Evolutionary conservation across 2,888 invertebrate genomes (phyloP).

Genomic region (Petrolisthes cinctipes): DNA sequence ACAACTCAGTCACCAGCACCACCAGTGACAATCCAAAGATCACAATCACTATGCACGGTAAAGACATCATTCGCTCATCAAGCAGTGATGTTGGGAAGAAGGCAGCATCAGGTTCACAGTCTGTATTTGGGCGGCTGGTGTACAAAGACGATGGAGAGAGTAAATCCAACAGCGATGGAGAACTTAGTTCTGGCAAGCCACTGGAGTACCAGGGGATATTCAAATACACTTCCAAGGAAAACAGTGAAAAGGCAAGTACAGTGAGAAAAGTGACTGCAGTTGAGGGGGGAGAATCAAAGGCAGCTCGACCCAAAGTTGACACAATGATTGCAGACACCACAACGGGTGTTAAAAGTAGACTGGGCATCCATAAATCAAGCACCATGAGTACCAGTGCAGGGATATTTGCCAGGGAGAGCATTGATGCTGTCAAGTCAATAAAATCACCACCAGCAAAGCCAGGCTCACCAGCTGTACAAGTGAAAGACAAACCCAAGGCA

Average conservation of each 20-base stretch:
- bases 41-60: slow-evolving; percentile 62
- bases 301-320: slow-evolving; percentile 5
- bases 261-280: slow-evolving; percentile 35
- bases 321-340: slow-evolving; percentile 50
- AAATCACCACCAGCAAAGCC: slow-evolving; percentile 7
- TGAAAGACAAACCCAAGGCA: slow-evolving; percentile 12
- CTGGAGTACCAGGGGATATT: slow-evolving; percentile 64
- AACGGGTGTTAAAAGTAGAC: slow-evolving; percentile 53
- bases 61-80: slow-evolving; percentile 47
- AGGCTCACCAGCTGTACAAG: neutral
- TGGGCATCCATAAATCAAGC: slow-evolving; percentile 26
- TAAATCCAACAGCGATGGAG: slow-evolving; percentile 9
- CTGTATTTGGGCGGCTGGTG: slow-evolving; percentile 45
- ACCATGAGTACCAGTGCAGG: slow-evolving; percentile 54
- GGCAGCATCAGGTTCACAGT: slow-evolving; percentile 10
- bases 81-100: slow-evolving; percentile 26
- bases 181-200: slow-evolving; percentile 30
- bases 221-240: slow-evolving; percentile 62
- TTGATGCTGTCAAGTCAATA: slow-evolving; percentile 6
- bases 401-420: slow-evolving; percentile 62
- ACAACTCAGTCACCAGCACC: slow-evolving; percentile 63
- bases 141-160: slow-evolving; percentile 34
- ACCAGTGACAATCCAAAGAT: slow-evolving; percentile 61
- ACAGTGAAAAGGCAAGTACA: slow-evolving; percentile 31
- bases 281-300: neutral